Evolutionary conservation across 2,888 invertebrate species (phyloP), one percentile per base, ranked within the genome.

Genomic region (Oscheius myriophilus): DNA sequence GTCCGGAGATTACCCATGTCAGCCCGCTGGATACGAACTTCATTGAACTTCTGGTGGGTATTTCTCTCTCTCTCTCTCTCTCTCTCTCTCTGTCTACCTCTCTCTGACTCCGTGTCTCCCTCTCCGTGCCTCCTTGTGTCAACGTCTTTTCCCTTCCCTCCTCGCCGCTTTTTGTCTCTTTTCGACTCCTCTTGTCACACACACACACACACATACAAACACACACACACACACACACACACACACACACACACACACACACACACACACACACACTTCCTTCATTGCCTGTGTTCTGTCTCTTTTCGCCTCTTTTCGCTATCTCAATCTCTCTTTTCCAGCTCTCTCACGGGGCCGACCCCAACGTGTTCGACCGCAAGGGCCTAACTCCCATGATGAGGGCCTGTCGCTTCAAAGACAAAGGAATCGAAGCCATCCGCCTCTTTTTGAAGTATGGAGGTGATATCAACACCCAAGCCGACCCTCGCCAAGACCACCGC

Each of bases 301-400:
- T 23, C 33, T n/a, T 9, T 33, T 9, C 9, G 4, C 9, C 33
- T 21, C 41, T 42, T 2, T 43, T 7, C 14, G 4, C 18, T 21
- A 12, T 14, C 23, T 12, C 7, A 2, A 41, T 11, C 16, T 21
- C 4, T 21, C 2, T 39, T 11, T 69, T 82, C 63, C 55, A 82
- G 80, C 89, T 95, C 67, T 91, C 91, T 21, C 93, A 92, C 85
- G 95, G 94, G 1, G 95, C 95, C 1, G 91, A 93, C 87, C 93
- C 95, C 51, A 93, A 95, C 87, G 92, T 92, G 26, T 89, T 92
- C 65, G 94, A 94, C 86, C 89, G 95, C 43, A 92, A 93, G 70
- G 95, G 95, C 0, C 89, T 95, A 18, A 94, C 94, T 0, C 93
- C 94, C 0, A 88, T 95, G 25, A 95, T 95, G 95, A 93, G 93